A percentile compares a stretch with the other conserved stretches of the same genome.
These are phyloP conservation scores for Setophaga kirtlandii DNA, from an alignment of 2,113 vertebrate species.

Conservation along the genomic window DNA sequence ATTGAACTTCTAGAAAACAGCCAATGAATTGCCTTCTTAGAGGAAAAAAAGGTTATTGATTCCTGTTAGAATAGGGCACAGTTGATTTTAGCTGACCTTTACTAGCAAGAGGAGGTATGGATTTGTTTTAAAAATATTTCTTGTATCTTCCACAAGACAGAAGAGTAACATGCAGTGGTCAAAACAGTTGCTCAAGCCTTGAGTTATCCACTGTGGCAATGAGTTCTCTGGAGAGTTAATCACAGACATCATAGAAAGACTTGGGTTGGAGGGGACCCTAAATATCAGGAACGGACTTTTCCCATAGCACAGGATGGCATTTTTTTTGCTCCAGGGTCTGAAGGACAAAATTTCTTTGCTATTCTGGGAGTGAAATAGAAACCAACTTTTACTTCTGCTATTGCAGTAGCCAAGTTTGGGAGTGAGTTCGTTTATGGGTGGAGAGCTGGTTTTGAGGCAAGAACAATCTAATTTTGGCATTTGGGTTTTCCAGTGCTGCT, in stretches of 20 bases:
- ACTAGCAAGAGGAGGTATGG: background rate
- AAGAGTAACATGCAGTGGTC: background rate
- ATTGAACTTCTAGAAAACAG: background rate
- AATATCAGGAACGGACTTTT: background rate
- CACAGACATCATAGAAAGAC: background rate
- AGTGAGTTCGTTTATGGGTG: background rate
- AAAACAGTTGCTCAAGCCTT: background rate
- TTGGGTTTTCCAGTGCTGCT: background rate
- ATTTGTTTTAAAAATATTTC: background rate
- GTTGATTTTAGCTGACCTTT: background rate
- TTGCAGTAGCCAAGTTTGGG: background rate
- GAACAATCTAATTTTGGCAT: background rate
- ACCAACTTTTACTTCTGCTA: background rate
- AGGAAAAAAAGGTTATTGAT: background rate
- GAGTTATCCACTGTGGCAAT: background rate
- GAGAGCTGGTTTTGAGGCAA: background rate
- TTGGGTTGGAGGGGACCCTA: background rate
- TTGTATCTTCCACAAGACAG: background rate
- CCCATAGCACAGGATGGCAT: fast-evolving
- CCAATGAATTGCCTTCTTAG: background rate
- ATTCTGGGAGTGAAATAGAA: background rate
- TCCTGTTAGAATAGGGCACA: background rate
- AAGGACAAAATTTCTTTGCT: background rate
- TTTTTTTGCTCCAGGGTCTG: background rate
- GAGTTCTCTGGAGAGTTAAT: background rate